Base-by-base conservation (phyloP, 2,113 vertebrate species). In the Canis aureus region DNA sequence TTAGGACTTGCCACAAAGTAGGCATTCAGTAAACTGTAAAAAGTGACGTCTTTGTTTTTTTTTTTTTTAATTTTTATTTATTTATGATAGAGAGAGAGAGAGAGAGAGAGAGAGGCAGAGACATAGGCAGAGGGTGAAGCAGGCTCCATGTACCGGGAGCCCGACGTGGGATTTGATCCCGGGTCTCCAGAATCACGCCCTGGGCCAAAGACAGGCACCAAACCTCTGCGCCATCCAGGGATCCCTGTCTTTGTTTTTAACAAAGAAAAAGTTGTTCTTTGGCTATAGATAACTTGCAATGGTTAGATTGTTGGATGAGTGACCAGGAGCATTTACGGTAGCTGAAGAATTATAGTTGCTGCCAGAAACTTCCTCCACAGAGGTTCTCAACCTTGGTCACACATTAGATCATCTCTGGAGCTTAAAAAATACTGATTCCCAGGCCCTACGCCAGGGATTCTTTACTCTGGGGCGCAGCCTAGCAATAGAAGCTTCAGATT, bases 1-100 rank as follows among this genome's bases (percentile, higher is more conserved):
- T 89, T 16, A 91, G 8, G 51, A 94, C n/a, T 74, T 94, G 84
- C 57, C 74, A 80, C 38, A 74, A 62, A 51, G 38, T 76, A 91
- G 59, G 35, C 22, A 55, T 66, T 71, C 87, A 32, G 0, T 71
- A 69, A 84, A 94, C 35, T 38, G 13, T 32, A 66, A 19, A 43
- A 9, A 12, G 22, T 55, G 11, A 74, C 13, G 35, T 35, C 35
- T 35, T 35, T 35, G 35, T 35, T 35, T 35, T 35, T 35, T 35
- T 35, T 35, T 35, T 35, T 35, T 35, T 35, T 2, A 35, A 35
- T 35, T 35, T 35, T 35, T 35, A 35, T 35, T 35, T 35, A 35
- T 35, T 35, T 35, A 35, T 35, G 35, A 35, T 35, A 35, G 35
- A 35, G 35, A 35, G 35, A 35, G 35, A 35, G 35, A 35, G 35